Conservation (phyloP, 2,888 invertebrate genomes). For the Hipparchia semele region DNA sequence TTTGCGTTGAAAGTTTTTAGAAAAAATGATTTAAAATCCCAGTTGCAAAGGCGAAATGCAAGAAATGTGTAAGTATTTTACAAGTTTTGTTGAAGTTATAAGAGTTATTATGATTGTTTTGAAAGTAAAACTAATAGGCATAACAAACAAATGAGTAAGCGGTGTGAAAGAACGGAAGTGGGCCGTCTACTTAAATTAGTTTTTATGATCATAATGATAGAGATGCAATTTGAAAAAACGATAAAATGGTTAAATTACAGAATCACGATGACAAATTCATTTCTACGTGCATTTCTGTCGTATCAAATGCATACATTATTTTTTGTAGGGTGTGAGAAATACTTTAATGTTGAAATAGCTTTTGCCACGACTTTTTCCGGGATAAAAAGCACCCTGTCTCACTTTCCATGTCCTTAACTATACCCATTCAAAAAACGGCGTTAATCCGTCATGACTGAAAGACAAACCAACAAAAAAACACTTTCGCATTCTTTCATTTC, state of each 20-base stretch:
- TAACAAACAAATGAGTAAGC: slow-evolving; percentile 41
- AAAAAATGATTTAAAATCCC: slow-evolving; percentile 34
- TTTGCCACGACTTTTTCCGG: neutral
- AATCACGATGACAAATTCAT: neutral
- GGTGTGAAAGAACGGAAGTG: slow-evolving; percentile 41
- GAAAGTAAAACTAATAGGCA: slow-evolving; percentile 10
- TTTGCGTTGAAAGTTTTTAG: neutral
- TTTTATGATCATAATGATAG: slow-evolving; percentile 28
- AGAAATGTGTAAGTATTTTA: slow-evolving; percentile 73
- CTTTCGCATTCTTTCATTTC: too few relatives aligned
- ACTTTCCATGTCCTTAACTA: too few relatives aligned
- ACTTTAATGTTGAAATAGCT: too few relatives aligned
- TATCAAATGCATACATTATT: neutral
- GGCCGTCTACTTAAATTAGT: slow-evolving; percentile 40
- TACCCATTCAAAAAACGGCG: too few relatives aligned
- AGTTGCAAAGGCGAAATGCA: slow-evolving; percentile 52
- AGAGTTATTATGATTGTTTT: slow-evolving; percentile 17
- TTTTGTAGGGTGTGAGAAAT: neutral
- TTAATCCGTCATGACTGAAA: neutral
- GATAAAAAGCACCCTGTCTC: too few relatives aligned
- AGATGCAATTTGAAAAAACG: slow-evolving; percentile 22
- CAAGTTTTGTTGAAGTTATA: slow-evolving; percentile 16
- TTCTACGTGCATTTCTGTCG: neutral
- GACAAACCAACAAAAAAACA: too few relatives aligned
- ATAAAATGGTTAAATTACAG: neutral